Conservation (phyloP, 2,888 invertebrate genomes). For the Terebella lapidaria region DNA sequence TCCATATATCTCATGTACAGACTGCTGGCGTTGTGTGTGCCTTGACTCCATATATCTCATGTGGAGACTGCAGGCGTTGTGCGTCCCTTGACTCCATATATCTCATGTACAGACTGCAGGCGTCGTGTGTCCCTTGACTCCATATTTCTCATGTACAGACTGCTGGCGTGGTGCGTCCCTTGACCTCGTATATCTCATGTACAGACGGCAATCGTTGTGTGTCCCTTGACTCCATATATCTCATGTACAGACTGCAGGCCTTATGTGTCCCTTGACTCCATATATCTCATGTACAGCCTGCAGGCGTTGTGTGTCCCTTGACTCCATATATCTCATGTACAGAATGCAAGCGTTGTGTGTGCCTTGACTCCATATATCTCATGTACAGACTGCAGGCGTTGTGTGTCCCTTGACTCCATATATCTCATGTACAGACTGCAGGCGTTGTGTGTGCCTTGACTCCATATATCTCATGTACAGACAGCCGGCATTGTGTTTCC, state of each 20-base stretch:
- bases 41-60: too few relatives aligned
- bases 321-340: too few relatives aligned
- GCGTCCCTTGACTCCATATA: constrained; percentile 54
- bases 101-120: constrained; percentile 53
- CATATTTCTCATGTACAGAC: constrained; percentile 48
- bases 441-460: constrained; percentile 55
- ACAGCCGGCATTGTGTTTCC: constrained; percentile 56
- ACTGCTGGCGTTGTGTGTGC: constrained; percentile 56
- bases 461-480: constrained; percentile 34
- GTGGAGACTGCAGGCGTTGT: constrained; percentile 55
- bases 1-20: constrained; percentile 34
- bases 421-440: constrained; percentile 50
- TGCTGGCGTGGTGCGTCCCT: constrained; percentile 55
- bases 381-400: constrained; percentile 54
- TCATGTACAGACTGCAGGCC: constrained; percentile 53
- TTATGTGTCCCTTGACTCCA: constrained; percentile 54
- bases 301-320: constrained; percentile 55
- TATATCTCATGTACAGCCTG: constrained; percentile 48
- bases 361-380: too few relatives aligned
- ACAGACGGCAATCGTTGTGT: constrained; percentile 55
- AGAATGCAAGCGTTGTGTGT: constrained; percentile 56
- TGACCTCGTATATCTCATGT: constrained; percentile 52
- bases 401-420: constrained; percentile 54
- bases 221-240: too few relatives aligned
- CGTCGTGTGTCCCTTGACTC: constrained; percentile 53